Conservation (phyloP, 2,113 vertebrate species). For the Sinocyclocheilus anophthalmus region DNA sequence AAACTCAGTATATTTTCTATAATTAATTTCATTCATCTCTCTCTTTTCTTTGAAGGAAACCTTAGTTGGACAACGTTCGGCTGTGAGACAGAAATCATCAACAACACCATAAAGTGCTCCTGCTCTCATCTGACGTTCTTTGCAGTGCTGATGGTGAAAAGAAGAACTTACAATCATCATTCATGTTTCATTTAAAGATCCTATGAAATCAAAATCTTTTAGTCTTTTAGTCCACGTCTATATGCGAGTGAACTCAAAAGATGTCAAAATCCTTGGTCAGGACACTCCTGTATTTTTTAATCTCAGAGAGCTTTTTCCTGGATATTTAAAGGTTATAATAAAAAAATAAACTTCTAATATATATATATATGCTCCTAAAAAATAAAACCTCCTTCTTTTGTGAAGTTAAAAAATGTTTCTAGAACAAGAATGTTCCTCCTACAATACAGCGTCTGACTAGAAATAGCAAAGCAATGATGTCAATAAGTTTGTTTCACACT, state of each 20-base stretch:
- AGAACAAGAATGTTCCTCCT: too few relatives aligned
- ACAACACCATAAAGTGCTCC: conserved; percentile 45
- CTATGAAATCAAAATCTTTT: neutral
- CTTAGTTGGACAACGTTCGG: neutral
- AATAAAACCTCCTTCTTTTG: too few relatives aligned
- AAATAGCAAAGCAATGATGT: too few relatives aligned
- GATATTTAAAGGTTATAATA: neutral
- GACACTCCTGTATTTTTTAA: too few relatives aligned
- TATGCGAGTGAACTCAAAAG: neutral
- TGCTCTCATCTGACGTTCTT: conserved; percentile 70
- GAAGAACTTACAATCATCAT: neutral
- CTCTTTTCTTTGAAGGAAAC: neutral
- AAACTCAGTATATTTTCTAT: neutral
- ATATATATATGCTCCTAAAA: too few relatives aligned
- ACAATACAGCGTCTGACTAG: too few relatives aligned
- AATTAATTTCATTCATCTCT: neutral
- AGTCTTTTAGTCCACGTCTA: neutral
- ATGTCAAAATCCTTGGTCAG: neutral
- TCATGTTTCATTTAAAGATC: neutral
- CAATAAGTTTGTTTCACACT: too few relatives aligned
- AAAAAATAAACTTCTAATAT: neutral
- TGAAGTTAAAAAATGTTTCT: too few relatives aligned
- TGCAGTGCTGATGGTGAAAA: conserved; percentile 65
- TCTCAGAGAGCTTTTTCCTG: too few relatives aligned
- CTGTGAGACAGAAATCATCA: neutral